Conservation (phyloP, 2,113 vertebrate genomes). For the Mellivora capensis region DNA sequence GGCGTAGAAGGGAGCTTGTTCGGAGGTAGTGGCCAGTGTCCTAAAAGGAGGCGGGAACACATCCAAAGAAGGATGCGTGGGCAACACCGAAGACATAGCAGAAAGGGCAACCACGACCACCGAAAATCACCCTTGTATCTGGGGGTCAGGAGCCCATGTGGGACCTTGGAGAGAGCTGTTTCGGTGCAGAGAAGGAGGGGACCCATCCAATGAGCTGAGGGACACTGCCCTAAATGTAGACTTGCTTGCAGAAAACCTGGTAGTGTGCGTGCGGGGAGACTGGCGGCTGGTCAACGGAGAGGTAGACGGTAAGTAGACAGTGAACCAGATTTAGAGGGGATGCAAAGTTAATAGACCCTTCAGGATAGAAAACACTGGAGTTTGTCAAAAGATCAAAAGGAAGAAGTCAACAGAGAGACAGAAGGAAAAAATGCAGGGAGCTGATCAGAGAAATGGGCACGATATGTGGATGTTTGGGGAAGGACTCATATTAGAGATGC, state of each 20-base stretch:
- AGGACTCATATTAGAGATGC: neutral
- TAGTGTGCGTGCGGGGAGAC: neutral
- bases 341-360: neutral
- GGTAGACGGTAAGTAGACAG: neutral
- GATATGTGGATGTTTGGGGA: neutral
- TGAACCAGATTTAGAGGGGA: neutral
- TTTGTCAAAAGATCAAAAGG: neutral
- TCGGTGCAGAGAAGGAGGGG: neutral
- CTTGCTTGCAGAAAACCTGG: neutral
- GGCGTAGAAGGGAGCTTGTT: neutral
- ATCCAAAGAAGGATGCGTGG: neutral
- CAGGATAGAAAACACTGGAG: neutral
- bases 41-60: neutral
- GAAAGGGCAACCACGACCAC: neutral
- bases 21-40: neutral
- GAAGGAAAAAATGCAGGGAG: neutral
- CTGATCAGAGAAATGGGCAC: fast-evolving
- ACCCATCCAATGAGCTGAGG: neutral
- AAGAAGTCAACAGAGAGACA: neutral
- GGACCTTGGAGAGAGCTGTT: neutral
- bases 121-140: neutral
- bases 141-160: neutral
- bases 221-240: too few relatives aligned
- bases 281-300: fast-evolving
- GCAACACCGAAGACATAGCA: neutral